phyloP scores from a whole-genome alignment of 2,888 invertebrate genomes.

The Torymus aiolomorphi region DNA sequence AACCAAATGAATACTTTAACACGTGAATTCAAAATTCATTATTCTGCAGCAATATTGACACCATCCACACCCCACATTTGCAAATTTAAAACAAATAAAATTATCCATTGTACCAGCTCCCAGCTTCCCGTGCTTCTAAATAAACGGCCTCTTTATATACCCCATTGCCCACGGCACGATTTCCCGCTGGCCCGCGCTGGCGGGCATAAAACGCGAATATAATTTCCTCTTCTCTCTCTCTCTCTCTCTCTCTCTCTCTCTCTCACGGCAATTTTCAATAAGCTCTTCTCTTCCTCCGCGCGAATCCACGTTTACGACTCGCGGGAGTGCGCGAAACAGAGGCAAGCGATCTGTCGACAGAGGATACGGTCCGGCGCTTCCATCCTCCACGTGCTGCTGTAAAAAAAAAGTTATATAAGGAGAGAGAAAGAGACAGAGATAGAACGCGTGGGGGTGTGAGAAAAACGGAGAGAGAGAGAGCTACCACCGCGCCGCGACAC shows the following conservation, averaged over 20 bases:
- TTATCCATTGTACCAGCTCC: background rate
- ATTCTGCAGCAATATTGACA: no score
- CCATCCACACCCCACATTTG: no score
- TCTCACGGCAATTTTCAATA: conserved; percentile 41
- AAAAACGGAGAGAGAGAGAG: conserved; percentile 11
- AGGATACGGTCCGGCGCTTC: conserved; percentile 1
- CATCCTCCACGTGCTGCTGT: no score
- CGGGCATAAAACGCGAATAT: conserved; percentile 15
- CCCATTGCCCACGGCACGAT: conserved; percentile 10
- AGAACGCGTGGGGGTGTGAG: background rate
- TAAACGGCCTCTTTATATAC: background rate
- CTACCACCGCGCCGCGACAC: conserved; percentile 63
- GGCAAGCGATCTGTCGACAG: conserved; percentile 50
- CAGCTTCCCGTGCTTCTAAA: background rate
- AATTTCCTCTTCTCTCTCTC: conserved; percentile 25
- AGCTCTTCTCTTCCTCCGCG: background rate
- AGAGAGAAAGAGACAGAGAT: background rate
- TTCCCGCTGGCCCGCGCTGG: background rate
- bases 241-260: background rate
- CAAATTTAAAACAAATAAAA: background rate
- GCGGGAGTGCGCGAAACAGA: conserved; percentile 46
- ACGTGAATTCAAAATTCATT: no score
- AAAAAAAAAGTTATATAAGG: background rate
- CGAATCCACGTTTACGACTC: conserved; percentile 43
- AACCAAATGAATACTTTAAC: no score